These are phyloP conservation scores for Hippocampus zosterae DNA, from an alignment of 2,113 vertebrate species.

Conservation along the genomic window DNA sequence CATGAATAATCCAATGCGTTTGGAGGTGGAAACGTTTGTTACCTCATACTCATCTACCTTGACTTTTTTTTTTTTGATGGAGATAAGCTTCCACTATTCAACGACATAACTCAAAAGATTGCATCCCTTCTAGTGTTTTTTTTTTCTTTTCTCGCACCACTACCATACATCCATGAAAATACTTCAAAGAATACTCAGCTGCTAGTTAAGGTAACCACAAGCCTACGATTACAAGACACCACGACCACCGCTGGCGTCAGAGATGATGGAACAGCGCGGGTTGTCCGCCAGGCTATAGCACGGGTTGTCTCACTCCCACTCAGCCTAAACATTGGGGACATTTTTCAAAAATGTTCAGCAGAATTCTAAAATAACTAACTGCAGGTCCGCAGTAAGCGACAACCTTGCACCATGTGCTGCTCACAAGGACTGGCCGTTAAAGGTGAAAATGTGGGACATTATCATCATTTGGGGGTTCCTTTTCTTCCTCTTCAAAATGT, in stretches of 20 bases:
- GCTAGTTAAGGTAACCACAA: conserved; percentile 6
- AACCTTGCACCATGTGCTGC: neutral
- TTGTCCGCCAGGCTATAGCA: neutral
- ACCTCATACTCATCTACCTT: neutral
- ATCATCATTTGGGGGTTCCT: neutral
- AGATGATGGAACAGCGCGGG: neutral
- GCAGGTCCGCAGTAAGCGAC: neutral
- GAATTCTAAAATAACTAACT: neutral
- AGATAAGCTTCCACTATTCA: neutral
- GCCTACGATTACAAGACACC: conserved; percentile 8
- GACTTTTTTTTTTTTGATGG: neutral
- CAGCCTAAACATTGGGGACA: neutral
- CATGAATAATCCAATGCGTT: neutral
- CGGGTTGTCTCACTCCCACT: neutral
- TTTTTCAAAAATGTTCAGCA: neutral
- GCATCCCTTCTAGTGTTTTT: neutral
- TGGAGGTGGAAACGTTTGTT: neutral
- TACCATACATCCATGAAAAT: neutral
- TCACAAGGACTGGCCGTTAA: neutral
- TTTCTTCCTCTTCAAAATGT: neutral
- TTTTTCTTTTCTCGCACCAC: neutral
- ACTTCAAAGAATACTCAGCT: conserved; percentile 9
- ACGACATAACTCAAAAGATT: neutral
- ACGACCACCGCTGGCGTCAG: conserved; percentile 5
- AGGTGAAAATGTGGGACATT: neutral